phyloP scores from a whole-genome alignment of 2,113 vertebrate species.

The Onychorhynchus coronatus region DNA sequence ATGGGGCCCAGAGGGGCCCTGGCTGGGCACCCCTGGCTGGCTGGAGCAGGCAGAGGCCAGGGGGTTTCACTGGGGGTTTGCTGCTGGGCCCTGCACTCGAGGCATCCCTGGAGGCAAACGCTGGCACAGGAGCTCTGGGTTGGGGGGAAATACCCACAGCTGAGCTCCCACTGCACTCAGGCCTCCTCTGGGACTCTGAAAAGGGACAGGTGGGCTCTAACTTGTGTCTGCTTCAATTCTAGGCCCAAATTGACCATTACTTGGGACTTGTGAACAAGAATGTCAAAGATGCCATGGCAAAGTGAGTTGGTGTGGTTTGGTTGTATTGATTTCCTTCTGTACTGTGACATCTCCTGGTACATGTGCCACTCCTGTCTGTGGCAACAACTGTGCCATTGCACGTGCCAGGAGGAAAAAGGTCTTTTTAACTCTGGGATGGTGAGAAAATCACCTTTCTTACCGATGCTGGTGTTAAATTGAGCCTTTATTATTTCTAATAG shows the following conservation, averaged over 20 bases:
- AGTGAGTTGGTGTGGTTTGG: conserved; percentile 77
- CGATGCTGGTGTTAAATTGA: background rate
- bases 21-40: background rate
- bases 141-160: accelerated
- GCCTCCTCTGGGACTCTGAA: background rate
- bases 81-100: accelerated
- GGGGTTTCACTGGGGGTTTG: background rate
- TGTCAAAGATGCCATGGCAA: conserved; percentile 85
- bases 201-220: background rate
- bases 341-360: no score
- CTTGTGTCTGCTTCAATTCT: background rate
- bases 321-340: background rate
- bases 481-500: accelerated
- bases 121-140: background rate
- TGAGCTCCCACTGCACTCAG: background rate
- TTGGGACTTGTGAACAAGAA: conserved; percentile 86
- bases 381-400: accelerated
- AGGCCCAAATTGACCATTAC: conserved; percentile 93
- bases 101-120: background rate
- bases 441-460: background rate
- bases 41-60: background rate
- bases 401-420: background rate
- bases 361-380: accelerated
- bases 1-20: accelerated
- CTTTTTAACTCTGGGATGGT: background rate